Evolutionary conservation across 2,113 vertebrate species (phyloP), one percentile per base, ranked within the genome.

Genomic region (Aphyosemion australe): DNA sequence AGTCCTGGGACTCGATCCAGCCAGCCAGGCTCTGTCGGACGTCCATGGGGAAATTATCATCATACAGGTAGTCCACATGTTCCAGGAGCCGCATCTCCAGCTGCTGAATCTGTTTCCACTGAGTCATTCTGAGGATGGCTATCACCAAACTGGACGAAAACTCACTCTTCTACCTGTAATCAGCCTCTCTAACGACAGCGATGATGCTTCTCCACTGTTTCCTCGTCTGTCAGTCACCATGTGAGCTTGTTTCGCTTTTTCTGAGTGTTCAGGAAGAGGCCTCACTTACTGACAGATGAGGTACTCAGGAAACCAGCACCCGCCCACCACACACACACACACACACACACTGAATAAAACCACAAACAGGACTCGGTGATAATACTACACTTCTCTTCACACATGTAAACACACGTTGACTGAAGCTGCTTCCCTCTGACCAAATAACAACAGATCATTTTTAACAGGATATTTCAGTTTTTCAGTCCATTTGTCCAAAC

Each of bases 21-120:
- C 88, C 89, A 57, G 97, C 95, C 72, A 98, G 89, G 12, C 95
- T 93, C 64, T 99, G 96, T 0, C 97, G 86, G 70, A 98, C 92
- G 89, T 98, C 97, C 97, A 99, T 98, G 32, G 97, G 97, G 74
- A 99, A 98, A 76, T 95, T 98, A 61, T 99, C 97, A 75, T 98
- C 95, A 0, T 99, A 99, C 80, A 98, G 95, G 61, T 96, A 95
- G 80, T 98, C 96, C 76, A 99, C 95, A 75, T 98, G 96, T 70
- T 98, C 97, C 89, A 99, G 89, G 87, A 96, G 97, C 82, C 94
- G 94, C 67, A 94, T 93, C 91, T 98, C 96, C 87, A 99, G 83
- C 86, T 97, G 95, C 81, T 98, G 97, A 66, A 99, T 94, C 87
- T 96, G 95, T 86, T 94, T 96, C 97, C 97, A 99, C 79, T 98